Evolutionary conservation across 2,888 invertebrate species (phyloP).

Genomic region (Smittia sp.): DNA sequence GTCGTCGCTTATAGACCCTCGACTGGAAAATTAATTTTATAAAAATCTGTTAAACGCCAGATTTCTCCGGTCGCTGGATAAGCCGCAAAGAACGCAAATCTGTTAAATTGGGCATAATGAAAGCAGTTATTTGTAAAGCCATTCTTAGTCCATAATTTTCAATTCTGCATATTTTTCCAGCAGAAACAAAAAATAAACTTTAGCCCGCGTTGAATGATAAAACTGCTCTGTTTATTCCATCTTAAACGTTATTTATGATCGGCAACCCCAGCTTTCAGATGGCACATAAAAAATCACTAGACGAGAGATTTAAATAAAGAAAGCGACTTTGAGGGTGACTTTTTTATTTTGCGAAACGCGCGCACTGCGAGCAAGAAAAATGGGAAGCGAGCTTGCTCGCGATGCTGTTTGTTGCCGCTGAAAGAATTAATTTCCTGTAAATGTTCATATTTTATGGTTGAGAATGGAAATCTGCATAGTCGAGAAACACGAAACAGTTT

Average conservation of each 20-base stretch:
- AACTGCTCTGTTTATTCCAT: slow-evolving; percentile 39
- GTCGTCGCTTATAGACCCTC: too few species aligned
- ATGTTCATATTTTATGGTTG: slow-evolving; percentile 35
- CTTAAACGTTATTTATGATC: slow-evolving; percentile 40
- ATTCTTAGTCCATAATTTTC: slow-evolving; percentile 35
- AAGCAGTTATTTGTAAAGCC: slow-evolving; percentile 37
- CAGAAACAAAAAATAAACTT: background rate
- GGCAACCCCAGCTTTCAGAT: slow-evolving; percentile 37
- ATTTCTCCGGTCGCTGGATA: background rate
- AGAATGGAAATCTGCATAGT: slow-evolving; percentile 31
- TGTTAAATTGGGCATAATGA: slow-evolving; percentile 40
- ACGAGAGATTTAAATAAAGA: slow-evolving; percentile 29
- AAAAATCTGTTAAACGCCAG: slow-evolving; percentile 1
- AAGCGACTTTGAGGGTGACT: slow-evolving; percentile 30
- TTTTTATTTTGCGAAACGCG: slow-evolving; percentile 30
- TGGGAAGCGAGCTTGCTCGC: background rate
- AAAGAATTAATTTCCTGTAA: slow-evolving; percentile 42
- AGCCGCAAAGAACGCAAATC: slow-evolving; percentile 15
- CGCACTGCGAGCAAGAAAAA: slow-evolving; percentile 26
- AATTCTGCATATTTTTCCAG: slow-evolving; percentile 12
- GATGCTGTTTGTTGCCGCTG: slow-evolving; percentile 27
- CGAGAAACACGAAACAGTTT: slow-evolving; percentile 13
- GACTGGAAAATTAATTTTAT: background rate
- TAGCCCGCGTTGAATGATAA: slow-evolving; percentile 22
- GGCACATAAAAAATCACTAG: slow-evolving; percentile 41